Evolutionary conservation across 1,140 invertebrate genomes (phyloP), one percentile per base, ranked within the genome.

Genomic region (Acromyrmex heyeri): DNA sequence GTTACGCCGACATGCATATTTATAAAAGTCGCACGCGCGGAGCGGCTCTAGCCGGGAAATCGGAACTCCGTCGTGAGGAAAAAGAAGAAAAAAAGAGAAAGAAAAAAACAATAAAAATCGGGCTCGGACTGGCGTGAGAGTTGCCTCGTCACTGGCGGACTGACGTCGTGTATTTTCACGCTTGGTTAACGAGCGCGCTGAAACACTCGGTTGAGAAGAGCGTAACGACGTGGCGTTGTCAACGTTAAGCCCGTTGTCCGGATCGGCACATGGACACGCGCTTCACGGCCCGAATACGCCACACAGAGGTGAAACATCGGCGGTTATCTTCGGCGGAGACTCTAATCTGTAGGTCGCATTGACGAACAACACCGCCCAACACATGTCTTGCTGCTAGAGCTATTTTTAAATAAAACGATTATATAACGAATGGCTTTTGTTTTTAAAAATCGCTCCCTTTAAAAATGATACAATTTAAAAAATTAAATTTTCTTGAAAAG

Each of bases 61-160:
- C 90, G 90, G 89, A 53, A 14, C 73, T 76, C 8, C 65, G 57
- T 78, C 70, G 50, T 21, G 30, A 27, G 21, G 3, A 48, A 44
- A 77, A n/a, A 44, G 8, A 21, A n/a, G 48, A 34, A 24, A 18
- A 8, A 76, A 34, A 48, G 0, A 44, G 27, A 16, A 18, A 30
- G 24, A 59, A 61, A 61, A 91, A 92, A 92, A 30, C 89, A 92
- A 91, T 92, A 91, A 93, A 92, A 93, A 90, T 76, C 38, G 48
- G 14, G 82, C 44, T 83, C 78, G 78, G 86, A 62, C 64, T 38
- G 76, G 77, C 16, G 50, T 14, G 59, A 50, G 30, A 69, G 61
- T 53, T 79, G 34, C 34, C 62, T 79, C 83, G 75, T 85, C 75
- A 82, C 21, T 30, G 67, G 24, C 79, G 67, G 53, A 73, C 67